Evolutionary conservation across 2,113 vertebrate genomes (phyloP).

Genomic region (Mixornis gularis): DNA sequence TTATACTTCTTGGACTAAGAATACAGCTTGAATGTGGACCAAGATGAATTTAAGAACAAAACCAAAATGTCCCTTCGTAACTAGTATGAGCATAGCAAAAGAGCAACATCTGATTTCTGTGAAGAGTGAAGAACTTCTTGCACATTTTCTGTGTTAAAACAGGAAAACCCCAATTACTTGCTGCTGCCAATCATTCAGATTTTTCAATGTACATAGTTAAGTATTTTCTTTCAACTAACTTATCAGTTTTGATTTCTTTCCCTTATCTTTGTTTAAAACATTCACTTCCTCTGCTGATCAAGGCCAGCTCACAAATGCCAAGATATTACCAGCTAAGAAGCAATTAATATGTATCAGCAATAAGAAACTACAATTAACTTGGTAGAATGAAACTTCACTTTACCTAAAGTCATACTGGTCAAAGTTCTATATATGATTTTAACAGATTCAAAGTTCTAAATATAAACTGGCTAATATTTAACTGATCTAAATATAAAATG

Average conservation of each 20-base stretch:
- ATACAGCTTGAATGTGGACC: not conserved
- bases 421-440: slow-evolving; percentile 4
- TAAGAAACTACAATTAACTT: slow-evolving; percentile 6
- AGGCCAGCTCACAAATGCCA: not conserved
- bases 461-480: not conserved
- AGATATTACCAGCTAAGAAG: not conserved
- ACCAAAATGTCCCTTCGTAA: not conserved
- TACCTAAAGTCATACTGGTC: not conserved
- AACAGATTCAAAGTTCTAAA: slow-evolving; percentile 18
- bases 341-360: not conserved
- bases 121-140: not conserved
- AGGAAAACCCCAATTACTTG: not conserved
- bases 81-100: not conserved
- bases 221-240: not conserved
- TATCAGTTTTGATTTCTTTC: not conserved
- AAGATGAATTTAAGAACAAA: not conserved
- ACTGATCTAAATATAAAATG: not conserved
- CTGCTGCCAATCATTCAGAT: not conserved
- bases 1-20: not conserved
- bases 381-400: not conserved
- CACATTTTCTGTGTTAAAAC: not conserved
- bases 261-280: not conserved
- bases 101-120: not conserved
- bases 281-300: not conserved
- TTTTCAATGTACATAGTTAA: not conserved